Base-by-base conservation (phyloP, 2,113 vertebrate species). In the Albula goreensis region DNA sequence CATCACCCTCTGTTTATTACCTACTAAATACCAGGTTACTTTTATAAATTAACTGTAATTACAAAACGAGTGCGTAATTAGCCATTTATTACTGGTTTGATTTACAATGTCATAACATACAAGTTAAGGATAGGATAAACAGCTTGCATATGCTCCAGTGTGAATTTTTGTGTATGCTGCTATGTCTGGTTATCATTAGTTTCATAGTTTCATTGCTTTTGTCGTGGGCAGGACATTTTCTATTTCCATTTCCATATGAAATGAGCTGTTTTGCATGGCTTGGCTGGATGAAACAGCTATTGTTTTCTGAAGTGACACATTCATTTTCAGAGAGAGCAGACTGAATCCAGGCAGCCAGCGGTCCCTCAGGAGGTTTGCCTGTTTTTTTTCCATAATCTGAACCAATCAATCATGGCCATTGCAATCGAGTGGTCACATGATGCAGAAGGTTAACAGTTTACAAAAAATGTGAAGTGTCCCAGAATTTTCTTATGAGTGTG, bases 341-440 rank as follows among this genome's bases (percentile, higher is more conserved):
- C 10, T 74, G 70, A 82, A 90, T 82, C 66, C 63, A 82, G 74
- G 56, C 53, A 70, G 41, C 78, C 83, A 74, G 0, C 31, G 0
- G 60, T 87, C 83, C 66, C n/a, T 49, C n/a, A 78, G 78, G 82
- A 87, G 17, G 13, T 3, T 5, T 70, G 80, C 63, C 81, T 57
- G 50, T 51, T 53, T 25, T 84, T 41, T 56, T 56, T 31, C 15
- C 83, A 13, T n/a, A 70, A 79, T 48, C 50, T 48, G 13, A 84
- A 41, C 50, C 82, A 70, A 82, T 87, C 52, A 82, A 70, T 82
- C 66, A 57, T 10, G 8, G 51, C 25, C 79, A 50, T 50, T 8
- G 41, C 10, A 13, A 41, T 15, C 0, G 57, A 80, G 84, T 10
- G 56, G 77, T 80, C 82, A 83, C 77, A 41, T 84, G 86, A 53